Percentiles rank a stretch among this genome's conserved stretches.
phyloP scores from a whole-genome alignment of 2,888 invertebrate species.

The Pterostichus niger region DNA sequence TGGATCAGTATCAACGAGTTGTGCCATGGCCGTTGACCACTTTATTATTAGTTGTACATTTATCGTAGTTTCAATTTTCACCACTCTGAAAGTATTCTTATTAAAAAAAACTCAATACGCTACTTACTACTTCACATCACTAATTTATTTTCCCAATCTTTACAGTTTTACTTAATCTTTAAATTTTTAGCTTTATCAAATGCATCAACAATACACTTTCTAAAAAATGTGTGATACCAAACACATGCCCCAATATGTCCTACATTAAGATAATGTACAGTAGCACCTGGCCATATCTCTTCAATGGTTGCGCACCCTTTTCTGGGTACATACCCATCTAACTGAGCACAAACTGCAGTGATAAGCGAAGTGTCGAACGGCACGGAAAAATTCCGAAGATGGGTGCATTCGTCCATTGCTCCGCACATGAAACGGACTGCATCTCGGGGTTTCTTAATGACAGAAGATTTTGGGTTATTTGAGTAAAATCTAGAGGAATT shows the following conservation, averaged over 20 bases:
- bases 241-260: constrained; percentile 95
- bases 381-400: constrained; percentile 94
- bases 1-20: too few species aligned
- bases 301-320: constrained; percentile 89
- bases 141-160: background rate
- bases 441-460: constrained; percentile 76
- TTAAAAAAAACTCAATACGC: background rate
- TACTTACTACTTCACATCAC: background rate
- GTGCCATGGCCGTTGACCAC: too few species aligned
- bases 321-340: constrained; percentile 94
- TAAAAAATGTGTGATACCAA: constrained; percentile 91
- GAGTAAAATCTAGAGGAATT: background rate
- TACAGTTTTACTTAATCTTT: background rate
- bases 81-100: too few species aligned
- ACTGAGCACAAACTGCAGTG: constrained; percentile 93
- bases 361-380: constrained; percentile 93
- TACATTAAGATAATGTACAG: constrained; percentile 91
- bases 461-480: background rate
- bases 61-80: too few species aligned
- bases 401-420: constrained; percentile 99
- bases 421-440: constrained; percentile 96
- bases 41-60: too few species aligned
- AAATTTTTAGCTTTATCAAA: constrained; percentile 83
- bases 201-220: constrained; percentile 89
- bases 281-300: constrained; percentile 96